These are phyloP conservation scores for Podilymbus podiceps DNA, from an alignment of 2,113 vertebrate species.

Conservation along the genomic window DNA sequence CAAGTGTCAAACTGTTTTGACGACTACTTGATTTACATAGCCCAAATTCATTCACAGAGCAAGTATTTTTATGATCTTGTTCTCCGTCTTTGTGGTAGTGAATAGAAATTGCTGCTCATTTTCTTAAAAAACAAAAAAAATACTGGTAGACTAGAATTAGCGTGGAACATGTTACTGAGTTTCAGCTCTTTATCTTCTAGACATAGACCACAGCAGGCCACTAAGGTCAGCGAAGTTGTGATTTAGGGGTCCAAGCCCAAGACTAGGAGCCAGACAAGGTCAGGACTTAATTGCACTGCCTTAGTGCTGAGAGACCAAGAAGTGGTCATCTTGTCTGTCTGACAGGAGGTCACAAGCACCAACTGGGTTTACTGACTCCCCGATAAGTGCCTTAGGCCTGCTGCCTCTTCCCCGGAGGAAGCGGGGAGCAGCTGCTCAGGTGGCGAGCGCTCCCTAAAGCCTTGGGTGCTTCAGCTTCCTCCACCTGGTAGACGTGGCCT, in stretches of 20 bases:
- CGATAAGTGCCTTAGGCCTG: accelerated
- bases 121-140: neutral
- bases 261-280: neutral
- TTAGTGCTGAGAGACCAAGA: neutral
- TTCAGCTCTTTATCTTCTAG: neutral
- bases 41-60: conserved; percentile 37
- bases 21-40: conserved; percentile 76
- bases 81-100: neutral
- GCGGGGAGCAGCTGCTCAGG: neutral
- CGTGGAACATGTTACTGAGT: neutral
- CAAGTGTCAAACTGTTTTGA: conserved; percentile 75
- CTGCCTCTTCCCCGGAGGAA: neutral
- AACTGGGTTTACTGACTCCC: neutral
- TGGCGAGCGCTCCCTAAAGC: accelerated
- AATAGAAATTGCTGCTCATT: neutral
- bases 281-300: conserved; percentile 3
- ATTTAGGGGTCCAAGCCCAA: neutral
- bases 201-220: neutral
- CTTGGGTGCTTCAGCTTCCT: neutral
- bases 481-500: accelerated
- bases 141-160: neutral
- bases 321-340: neutral
- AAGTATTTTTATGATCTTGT: conserved; percentile 10
- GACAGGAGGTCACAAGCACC: neutral
- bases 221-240: neutral